Base-by-base conservation (phyloP, 1,140 invertebrate genomes). In the Philotrypesis tridentata region DNA sequence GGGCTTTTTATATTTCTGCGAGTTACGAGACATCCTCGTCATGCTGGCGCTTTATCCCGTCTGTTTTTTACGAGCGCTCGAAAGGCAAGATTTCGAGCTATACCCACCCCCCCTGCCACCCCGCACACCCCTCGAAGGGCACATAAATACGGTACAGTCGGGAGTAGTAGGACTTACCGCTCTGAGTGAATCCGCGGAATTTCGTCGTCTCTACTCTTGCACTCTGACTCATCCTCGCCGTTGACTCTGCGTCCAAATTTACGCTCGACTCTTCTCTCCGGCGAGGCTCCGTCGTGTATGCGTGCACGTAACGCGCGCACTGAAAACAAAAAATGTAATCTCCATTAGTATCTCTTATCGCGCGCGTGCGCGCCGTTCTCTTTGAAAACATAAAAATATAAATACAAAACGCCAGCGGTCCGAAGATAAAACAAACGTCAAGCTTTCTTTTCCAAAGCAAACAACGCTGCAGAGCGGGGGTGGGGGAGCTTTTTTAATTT, bases 241-340 rank as follows among this genome's bases (percentile, higher is more conserved):
- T 67, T 63, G 75, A 86, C 81, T 84, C 85, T 85, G 6, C 85
- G 2, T 9, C 65, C n/a, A 65, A 67, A 31, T 29, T 67, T 60
- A 77, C 61, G 17, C 48, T 43, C 61, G n/a, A n/a, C 25, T 65
- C 8, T 65, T 55, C 17, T 55, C 6, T 37, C 33, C 33, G 33
- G 55, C 55, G n/a, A n/a, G n/a, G n/a, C n/a, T n/a, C n/a, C n/a
- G n/a, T n/a, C n/a, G n/a, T n/a, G n/a, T 60, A n/a, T 60, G 12
- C 14, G 3, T 37, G 9, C 33, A 37, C n/a, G n/a, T n/a, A 37
- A 37, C 61, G 9, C 7, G 9, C n/a, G 2, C 12, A 1, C 25
- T 65, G 61, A 11, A 29, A 61, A 65, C 3, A n/a, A 7, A 65
- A 65, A 65, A 14, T 29, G 9, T 29, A 12, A 65, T 25, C 27